These are phyloP conservation scores for Pavo muticus DNA, from an alignment of 2,113 vertebrate genomes.

Conservation along the genomic window DNA sequence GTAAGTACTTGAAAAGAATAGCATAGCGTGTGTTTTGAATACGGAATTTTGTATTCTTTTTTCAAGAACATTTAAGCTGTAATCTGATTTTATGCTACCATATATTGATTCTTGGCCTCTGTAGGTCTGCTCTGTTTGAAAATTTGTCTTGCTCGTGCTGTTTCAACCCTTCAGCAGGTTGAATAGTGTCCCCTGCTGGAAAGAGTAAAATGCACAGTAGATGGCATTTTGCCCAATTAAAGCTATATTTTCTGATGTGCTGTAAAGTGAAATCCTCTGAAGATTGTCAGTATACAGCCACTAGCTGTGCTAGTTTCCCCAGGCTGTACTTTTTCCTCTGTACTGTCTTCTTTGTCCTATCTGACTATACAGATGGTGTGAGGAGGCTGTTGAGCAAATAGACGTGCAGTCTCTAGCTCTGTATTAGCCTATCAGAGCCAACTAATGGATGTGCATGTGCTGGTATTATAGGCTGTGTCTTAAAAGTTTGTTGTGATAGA, in stretches of 20 bases:
- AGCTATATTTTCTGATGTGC: not conserved
- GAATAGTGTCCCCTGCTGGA: slow-evolving; percentile 41
- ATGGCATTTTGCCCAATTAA: fast-evolving
- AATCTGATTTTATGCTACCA: not conserved
- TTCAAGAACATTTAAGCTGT: not conserved
- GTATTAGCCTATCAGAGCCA: not conserved
- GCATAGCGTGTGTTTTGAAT: not conserved
- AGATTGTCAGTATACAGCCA: not conserved
- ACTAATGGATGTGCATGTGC: not conserved
- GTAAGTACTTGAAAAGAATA: not conserved
- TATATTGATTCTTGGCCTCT: not conserved
- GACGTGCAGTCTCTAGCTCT: not conserved
- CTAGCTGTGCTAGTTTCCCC: not conserved
- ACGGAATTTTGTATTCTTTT: not conserved
- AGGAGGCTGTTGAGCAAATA: not conserved
- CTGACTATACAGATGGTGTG: not conserved
- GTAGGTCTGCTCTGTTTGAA: not conserved
- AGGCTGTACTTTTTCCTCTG: fast-evolving
- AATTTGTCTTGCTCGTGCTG: not conserved
- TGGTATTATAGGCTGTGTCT: not conserved
- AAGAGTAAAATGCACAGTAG: not conserved
- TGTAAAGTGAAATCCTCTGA: not conserved
- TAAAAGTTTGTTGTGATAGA: not conserved
- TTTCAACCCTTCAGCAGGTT: not conserved
- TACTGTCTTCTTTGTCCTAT: not conserved